Evolutionary conservation across 2,888 invertebrate species (phyloP), one percentile per base, ranked within the genome.

Genomic region (Acrocera orbiculus): DNA sequence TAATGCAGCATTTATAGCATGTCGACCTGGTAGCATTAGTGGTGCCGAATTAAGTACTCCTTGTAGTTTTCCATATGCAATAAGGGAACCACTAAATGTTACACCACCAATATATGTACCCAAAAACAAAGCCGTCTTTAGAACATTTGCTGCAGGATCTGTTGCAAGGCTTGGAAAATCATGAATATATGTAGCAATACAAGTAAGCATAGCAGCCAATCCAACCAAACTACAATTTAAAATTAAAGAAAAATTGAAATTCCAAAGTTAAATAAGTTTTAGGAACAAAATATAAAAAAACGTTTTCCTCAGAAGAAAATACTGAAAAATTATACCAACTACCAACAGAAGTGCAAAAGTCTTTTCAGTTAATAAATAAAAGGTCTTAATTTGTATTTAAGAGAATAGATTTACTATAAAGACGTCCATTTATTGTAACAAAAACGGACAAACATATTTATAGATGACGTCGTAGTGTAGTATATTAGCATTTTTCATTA

Each of bases 31-130:
- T 38, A 89, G 64, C 32, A 85, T 58, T 3, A 85, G 61, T 1
- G 87, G 80, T n/a, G 79, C 71, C 1, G 86, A 86, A 39, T 72
- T 75, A 15, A 89, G 61, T 4, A 79, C 44, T 22, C 86, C 78
- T 61, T 89, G 87, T 28, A 89, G 69, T 64, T 89, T 89, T 42
- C 85, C 87, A 58, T 87, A 89, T 10, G 89, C 89, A 39, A 89
- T 73, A 29, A 89, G 61, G 1, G 85, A 85, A 4, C 87, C 89
- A 44, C 85, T 86, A 63, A 86, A 86, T 4, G 87, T 87, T 32
- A 87, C 80, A 28, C 86, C 87, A 39, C 87, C 87, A 49, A 87
- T 87, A 61, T 77, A 85, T 1, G 86, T 85, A 14, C 87, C 89
- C 29, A 89, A 67, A 64, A 86, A 86, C 23, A 86, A 65, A 4